These are phyloP conservation scores for Diglossa cyanea DNA, from an alignment of 2,797 vertebrate genomes.

Conservation along the genomic window DNA sequence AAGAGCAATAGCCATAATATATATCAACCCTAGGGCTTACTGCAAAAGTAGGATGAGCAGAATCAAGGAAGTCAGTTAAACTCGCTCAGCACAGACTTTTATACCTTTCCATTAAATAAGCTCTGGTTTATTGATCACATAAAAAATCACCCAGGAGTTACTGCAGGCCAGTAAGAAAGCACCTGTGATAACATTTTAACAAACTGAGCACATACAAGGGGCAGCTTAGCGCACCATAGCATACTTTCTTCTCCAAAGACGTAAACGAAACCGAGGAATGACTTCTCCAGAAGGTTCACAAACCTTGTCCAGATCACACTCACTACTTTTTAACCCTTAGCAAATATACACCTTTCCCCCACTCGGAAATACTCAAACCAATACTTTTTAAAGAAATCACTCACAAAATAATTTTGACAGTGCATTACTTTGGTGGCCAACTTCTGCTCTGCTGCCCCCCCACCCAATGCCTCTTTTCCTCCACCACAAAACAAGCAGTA, in stretches of 20 bases:
- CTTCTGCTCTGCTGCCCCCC: not conserved
- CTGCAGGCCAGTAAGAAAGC: not conserved
- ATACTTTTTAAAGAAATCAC: not conserved
- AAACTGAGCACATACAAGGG: not conserved
- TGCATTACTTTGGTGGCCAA: not conserved
- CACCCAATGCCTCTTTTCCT: not conserved
- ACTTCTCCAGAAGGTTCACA: not conserved
- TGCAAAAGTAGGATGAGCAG: not conserved
- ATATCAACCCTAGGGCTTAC: not conserved
- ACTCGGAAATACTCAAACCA: not conserved
- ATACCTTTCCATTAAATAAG: not conserved
- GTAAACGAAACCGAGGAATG: not conserved
- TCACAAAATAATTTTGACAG: not conserved
- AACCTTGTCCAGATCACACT: not conserved
- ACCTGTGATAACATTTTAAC: not conserved
- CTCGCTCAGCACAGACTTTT: not conserved
- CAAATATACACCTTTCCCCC: not conserved
- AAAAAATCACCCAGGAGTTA: not conserved
- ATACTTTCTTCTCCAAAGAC: not conserved
- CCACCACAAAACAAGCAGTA: not conserved
- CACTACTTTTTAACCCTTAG: not conserved
- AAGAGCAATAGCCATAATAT: not conserved
- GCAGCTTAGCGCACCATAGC: not conserved
- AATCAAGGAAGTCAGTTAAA: not conserved
- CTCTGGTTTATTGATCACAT: not conserved